These are phyloP conservation scores for Lophotis ruficrista DNA, from an alignment of 2,113 vertebrate genomes.

Conservation along the genomic window DNA sequence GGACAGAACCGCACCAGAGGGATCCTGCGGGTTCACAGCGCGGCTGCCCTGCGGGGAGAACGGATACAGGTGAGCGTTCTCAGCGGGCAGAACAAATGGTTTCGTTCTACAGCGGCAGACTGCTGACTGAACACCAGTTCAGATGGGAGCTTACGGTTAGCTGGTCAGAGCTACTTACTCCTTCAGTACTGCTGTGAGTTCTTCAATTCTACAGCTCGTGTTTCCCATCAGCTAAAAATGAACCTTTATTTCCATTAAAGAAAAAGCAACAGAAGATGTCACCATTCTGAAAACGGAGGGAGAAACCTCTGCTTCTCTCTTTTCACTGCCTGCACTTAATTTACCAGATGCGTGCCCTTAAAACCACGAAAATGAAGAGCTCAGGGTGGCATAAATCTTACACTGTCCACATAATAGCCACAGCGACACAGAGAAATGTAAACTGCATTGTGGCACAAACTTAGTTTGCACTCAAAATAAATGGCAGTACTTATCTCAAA, in stretches of 20 bases:
- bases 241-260: neutral
- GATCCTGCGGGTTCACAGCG: neutral
- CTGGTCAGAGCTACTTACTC: neutral
- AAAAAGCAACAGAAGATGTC: neutral
- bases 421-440: neutral
- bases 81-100: neutral
- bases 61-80: fast-evolving
- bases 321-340: neutral
- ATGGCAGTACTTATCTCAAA: neutral
- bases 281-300: neutral
- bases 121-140: neutral
- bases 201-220: neutral
- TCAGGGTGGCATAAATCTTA: neutral
- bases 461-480: neutral
- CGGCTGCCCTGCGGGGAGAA: neutral
- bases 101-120: neutral
- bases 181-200: neutral
- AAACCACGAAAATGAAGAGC: neutral
- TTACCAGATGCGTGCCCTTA: neutral
- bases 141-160: neutral
- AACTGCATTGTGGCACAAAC: neutral
- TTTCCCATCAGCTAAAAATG: neutral
- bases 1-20: neutral
- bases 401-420: neutral
- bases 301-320: neutral